Evolutionary conservation across 1,140 invertebrate species (phyloP).

Genomic region (Philotrypesis tridentata): DNA sequence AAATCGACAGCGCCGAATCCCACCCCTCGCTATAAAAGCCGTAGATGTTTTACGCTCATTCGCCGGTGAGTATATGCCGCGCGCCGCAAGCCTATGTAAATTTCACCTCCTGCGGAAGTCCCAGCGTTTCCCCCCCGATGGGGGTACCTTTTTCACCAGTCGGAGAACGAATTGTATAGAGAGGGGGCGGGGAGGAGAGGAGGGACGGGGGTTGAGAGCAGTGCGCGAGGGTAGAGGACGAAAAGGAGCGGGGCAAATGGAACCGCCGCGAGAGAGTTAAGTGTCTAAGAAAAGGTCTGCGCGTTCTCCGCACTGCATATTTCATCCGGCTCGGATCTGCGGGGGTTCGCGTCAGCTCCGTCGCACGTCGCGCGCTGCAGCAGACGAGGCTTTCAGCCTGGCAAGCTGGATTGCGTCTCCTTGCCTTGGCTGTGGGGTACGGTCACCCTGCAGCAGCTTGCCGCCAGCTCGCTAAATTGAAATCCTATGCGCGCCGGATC

Average conservation of each 20-base stretch:
- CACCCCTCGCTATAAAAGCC: neutral
- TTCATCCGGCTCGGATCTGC: constrained; percentile 2
- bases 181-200: no score
- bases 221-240: neutral
- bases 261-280: neutral
- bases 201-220: no score
- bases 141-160: neutral
- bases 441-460: neutral
- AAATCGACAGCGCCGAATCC: neutral
- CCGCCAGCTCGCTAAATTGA: neutral
- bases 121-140: no score
- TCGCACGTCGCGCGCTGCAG: neutral
- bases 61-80: no score
- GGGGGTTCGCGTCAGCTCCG: no score
- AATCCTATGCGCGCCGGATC: neutral
- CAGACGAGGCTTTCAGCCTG: neutral
- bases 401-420: neutral
- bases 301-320: neutral
- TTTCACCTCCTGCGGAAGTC: neutral
- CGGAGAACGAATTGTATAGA: neutral
- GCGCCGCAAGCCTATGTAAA: neutral
- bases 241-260: neutral
- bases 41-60: no score
- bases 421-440: neutral
- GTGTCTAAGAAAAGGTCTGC: neutral